Conservation (phyloP, 2,888 invertebrate genomes). For the Atrina japonica region DNA sequence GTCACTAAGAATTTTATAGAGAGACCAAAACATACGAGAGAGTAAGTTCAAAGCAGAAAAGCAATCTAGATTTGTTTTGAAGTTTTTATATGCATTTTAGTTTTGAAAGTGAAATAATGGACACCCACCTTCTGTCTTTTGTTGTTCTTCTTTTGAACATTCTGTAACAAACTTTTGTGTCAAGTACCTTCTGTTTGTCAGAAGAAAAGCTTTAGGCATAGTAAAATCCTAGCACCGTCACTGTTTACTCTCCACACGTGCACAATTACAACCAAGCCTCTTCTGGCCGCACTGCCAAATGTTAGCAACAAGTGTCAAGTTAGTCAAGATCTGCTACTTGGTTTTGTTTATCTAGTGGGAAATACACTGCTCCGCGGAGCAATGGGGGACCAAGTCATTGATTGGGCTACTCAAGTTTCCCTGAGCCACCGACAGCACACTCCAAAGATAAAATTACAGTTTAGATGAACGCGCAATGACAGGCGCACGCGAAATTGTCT, state of each 20-base stretch:
- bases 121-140: no score
- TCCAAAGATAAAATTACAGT: conserved; percentile 18
- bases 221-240: conserved; percentile 15
- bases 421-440: conserved; percentile 32
- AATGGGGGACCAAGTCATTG: background rate
- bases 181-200: conserved; percentile 61
- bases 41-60: no score
- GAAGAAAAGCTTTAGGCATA: conserved; percentile 63
- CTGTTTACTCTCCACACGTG: conserved; percentile 28
- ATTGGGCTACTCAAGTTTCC: conserved; percentile 33
- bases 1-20: no score
- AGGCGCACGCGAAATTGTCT: conserved; percentile 39
- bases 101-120: no score
- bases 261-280: conserved; percentile 15
- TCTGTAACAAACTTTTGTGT: conserved; percentile 10
- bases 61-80: no score
- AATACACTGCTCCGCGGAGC: conserved; percentile 23
- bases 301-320: conserved; percentile 40
- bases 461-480: conserved; percentile 24
- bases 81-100: no score
- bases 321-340: conserved; percentile 15
- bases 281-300: conserved; percentile 27
- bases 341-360: conserved; percentile 28
- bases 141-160: no score
- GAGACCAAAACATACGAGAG: no score